phyloP scores from a whole-genome alignment of 2,888 invertebrate genomes.

The Morpho deidamia region DNA sequence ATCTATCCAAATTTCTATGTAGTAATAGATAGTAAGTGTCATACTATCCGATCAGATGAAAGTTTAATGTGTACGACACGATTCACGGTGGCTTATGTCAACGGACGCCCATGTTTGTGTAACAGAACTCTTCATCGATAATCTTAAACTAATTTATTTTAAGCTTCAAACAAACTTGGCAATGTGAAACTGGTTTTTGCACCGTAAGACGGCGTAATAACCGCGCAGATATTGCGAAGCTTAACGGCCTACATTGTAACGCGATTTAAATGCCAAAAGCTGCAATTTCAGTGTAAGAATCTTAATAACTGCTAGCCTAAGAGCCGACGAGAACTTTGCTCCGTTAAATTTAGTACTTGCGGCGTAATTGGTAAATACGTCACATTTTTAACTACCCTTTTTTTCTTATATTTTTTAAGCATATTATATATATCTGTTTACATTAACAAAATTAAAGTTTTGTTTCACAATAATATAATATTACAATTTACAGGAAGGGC shows the following conservation, averaged over 20 bases:
- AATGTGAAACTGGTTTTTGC: conserved; percentile 26
- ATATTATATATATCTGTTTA: no score
- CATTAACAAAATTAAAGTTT: no score
- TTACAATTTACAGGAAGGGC: no score
- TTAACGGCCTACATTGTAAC: conserved; percentile 34
- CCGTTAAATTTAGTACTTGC: no score
- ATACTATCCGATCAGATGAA: conserved; percentile 23
- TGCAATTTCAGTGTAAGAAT: conserved; percentile 28
- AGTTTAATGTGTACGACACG: conserved; percentile 12
- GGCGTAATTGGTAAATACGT: no score
- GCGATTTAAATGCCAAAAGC: conserved; percentile 32
- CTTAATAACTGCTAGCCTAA: conserved; percentile 3
- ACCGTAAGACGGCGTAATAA: conserved; percentile 11
- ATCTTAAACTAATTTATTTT: conserved; percentile 13
- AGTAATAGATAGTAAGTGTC: conserved; percentile 28
- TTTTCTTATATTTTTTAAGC: no score
- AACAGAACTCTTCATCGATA: conserved; percentile 16
- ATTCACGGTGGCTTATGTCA: conserved; percentile 16
- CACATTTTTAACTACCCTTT: no score
- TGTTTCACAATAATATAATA: no score
- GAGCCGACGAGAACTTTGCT: not conserved
- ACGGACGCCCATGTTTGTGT: conserved; percentile 13
- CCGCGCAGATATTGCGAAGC: conserved; percentile 30
- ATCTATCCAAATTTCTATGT: conserved; percentile 32
- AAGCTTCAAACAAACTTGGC: conserved; percentile 15